Evolutionary conservation across 2,797 vertebrate genomes (phyloP), one percentile per base, ranked within the genome.

Genomic region (Enteromius thamalakanensis): DNA sequence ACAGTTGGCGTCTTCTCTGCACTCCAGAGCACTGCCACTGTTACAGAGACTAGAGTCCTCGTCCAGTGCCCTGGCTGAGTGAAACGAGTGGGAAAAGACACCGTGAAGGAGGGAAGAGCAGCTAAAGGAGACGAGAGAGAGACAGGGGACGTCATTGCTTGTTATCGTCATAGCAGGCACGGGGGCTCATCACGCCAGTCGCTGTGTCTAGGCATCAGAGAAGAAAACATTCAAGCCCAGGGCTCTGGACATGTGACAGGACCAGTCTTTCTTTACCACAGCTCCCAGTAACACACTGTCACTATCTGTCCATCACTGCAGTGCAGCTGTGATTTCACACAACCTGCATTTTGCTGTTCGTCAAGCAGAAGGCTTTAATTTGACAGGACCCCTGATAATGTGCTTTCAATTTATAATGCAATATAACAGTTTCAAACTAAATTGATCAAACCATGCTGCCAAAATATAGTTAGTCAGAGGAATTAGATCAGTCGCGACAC

Each of bases 121-220:
- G 34, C 58, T 71, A 42, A 90, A 89, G 86, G 91, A 89, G 85
- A 87, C 85, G 89, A 51, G 81, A 89, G n/a, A 84, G 86, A 90
- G 85, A 84, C 85, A 88, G 88, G 83, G 86, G 37, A 49, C 23
- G 68, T 85, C 77, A 78, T 53, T 64, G 76, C 76, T 83, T 70
- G 37, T 85, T 83, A 85, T 19, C 70, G 55, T 88, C 83, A 88
- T 78, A 45, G 74, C 74, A 67, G 78, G 53, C 67, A 68, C 10
- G 10, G 71, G 19, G 67, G 68, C 72, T 53, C 55, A 67, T 80
- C 85, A 81, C 65, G 45, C 71, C 55, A 71, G 53, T 64, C 53
- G 14, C 67, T 70, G 65, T 47, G 64, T 69, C 65, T 70, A 11
- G n/a, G 51, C 49, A 76, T 76, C 64, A 58, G 72, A 68, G 70